These are phyloP conservation scores for Tachina lurida DNA, from an alignment of 2,888 invertebrate genomes.

Conservation along the genomic window DNA sequence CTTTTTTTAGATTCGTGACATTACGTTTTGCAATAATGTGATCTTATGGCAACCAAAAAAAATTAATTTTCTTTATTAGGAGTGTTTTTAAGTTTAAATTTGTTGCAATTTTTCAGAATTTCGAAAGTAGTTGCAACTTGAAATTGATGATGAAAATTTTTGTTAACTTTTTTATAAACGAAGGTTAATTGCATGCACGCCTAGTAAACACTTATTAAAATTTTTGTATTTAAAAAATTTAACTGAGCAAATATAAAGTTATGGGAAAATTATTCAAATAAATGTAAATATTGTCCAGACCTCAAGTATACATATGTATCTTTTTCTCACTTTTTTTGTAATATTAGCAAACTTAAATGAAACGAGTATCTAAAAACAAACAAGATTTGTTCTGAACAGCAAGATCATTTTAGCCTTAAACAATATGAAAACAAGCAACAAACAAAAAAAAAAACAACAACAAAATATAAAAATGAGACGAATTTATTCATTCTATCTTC, in stretches of 20 bases:
- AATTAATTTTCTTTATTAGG: no score
- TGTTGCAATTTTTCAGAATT: no score
- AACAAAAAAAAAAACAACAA: not conserved
- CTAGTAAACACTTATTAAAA: no score
- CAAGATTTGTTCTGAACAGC: constrained; percentile 37
- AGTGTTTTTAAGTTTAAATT: no score
- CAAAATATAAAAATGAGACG: constrained; percentile 25
- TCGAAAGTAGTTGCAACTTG: no score
- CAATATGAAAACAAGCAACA: constrained; percentile 4
- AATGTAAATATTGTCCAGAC: constrained; percentile 16
- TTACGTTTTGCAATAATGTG: no score
- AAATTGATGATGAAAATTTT: no score
- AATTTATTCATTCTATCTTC: not conserved
- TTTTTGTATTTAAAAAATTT: no score
- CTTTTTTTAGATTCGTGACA: no score
- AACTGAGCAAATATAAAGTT: not conserved
- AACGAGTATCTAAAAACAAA: constrained; percentile 16
- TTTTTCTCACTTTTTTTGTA: constrained; percentile 7
- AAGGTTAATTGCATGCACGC: no score
- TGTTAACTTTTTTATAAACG: no score
- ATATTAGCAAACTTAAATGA: constrained; percentile 22
- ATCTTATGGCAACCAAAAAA: no score
- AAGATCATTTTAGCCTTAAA: constrained; percentile 60
- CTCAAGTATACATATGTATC: not conserved
- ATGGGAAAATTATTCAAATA: constrained; percentile 20